Evolutionary conservation across 2,797 vertebrate species (phyloP).

Genomic region (Novumbra hubbsi): DNA sequence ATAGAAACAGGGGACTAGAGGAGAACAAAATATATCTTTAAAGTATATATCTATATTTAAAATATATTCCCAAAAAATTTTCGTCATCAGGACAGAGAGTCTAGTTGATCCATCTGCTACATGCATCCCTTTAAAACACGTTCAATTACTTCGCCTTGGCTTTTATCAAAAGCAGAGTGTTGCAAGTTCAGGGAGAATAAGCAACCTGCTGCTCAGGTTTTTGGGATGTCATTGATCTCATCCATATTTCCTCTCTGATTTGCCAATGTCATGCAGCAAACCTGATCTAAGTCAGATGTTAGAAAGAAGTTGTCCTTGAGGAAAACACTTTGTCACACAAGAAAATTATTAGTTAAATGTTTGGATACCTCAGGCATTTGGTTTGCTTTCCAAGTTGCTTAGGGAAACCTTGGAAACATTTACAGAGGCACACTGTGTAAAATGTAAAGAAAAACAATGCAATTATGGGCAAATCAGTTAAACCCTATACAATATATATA

Average conservation of each 20-base stretch:
- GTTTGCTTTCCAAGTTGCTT: conserved; percentile 34
- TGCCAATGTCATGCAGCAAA: conserved; percentile 47
- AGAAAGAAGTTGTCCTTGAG: conserved; percentile 48
- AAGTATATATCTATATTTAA: too few species aligned
- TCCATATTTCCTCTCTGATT: conserved; percentile 40
- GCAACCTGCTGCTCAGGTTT: neutral
- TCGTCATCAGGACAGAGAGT: neutral
- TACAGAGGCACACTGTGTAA: neutral
- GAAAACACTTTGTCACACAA: conserved; percentile 64
- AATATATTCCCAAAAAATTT: neutral
- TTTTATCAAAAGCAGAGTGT: neutral
- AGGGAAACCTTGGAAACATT: conserved; percentile 34
- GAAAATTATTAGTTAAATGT: conserved; percentile 70
- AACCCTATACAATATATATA: neutral
- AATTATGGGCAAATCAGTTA: too few species aligned
- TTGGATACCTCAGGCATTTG: conserved; percentile 46
- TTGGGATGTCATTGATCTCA: conserved; percentile 35
- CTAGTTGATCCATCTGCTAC: neutral
- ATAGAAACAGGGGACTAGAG: neutral
- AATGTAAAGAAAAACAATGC: too few species aligned
- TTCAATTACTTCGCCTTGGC: neutral
- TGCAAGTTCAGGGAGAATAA: neutral
- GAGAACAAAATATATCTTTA: neutral
- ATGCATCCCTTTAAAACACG: neutral
- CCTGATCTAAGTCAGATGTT: conserved; percentile 71